These are phyloP conservation scores for Coccyzus lansbergi DNA, from an alignment of 2,797 vertebrate species.

Conservation along the genomic window DNA sequence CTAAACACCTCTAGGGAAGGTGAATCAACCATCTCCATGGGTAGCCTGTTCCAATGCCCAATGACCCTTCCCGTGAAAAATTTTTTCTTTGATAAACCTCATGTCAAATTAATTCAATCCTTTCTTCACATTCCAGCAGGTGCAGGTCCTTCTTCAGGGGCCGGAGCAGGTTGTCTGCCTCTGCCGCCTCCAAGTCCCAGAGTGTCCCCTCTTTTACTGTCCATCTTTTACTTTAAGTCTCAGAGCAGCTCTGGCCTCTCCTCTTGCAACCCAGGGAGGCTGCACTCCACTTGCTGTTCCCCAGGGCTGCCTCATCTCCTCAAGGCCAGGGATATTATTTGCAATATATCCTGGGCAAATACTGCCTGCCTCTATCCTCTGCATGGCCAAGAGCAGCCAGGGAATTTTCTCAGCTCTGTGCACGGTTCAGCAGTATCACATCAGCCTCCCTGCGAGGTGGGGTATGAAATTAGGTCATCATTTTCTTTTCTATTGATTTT, in stretches of 20 bases:
- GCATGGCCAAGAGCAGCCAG: fast-evolving
- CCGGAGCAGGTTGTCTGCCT: neutral
- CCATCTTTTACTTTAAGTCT: neutral
- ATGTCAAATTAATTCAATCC: neutral
- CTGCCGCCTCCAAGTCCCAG: neutral
- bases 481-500: fast-evolving
- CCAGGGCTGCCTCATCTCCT: neutral
- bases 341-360: neutral
- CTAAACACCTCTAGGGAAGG: too few species aligned
- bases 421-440: neutral
- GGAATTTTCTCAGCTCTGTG: neutral
- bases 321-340: neutral
- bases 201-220: fast-evolving
- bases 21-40: too few species aligned
- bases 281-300: neutral
- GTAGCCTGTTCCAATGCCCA: too few species aligned
- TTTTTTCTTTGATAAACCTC: neutral
- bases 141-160: too few species aligned
- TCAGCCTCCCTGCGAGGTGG: neutral
- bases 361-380: neutral
- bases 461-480: neutral
- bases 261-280: neutral
- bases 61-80: too few species aligned
- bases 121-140: neutral
- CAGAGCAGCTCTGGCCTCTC: neutral